Conservation (phyloP, 2,888 invertebrate species). For the Ectropis crepuscularia region DNA sequence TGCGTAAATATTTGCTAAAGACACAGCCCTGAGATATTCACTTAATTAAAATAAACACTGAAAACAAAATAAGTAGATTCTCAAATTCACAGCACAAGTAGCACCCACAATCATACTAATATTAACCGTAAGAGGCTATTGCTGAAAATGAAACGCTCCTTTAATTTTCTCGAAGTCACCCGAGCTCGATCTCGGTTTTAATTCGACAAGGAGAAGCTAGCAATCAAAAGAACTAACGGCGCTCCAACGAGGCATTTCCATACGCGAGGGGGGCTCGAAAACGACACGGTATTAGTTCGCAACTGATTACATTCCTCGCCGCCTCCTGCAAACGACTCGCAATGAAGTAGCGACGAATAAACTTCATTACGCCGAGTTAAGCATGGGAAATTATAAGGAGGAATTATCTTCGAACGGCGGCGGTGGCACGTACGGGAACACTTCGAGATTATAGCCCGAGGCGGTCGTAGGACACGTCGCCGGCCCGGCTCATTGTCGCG, state of each 20-base stretch:
- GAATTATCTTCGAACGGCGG: constrained; percentile 79
- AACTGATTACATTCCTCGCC: constrained; percentile 83
- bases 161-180: constrained; percentile 79
- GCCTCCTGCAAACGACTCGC: constrained; percentile 76
- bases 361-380: constrained; percentile 82
- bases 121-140: constrained; percentile 72
- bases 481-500: constrained; percentile 56
- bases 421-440: constrained; percentile 71
- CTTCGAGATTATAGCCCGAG: constrained; percentile 70
- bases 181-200: constrained; percentile 76
- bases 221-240: constrained; percentile 83
- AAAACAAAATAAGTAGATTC: constrained; percentile 64
- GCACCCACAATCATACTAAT: constrained; percentile 76
- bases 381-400: constrained; percentile 82
- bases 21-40: constrained; percentile 43
- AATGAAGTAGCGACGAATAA: constrained; percentile 83
- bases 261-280: constrained; percentile 77
- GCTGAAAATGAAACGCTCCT: constrained; percentile 76
- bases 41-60: constrained; percentile 70
- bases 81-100: constrained; percentile 57
- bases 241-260: constrained; percentile 80
- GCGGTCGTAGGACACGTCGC: constrained; percentile 66
- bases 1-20: constrained; percentile 18
- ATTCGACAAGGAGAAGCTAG: constrained; percentile 78
- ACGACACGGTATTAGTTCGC: constrained; percentile 81